Conservation (phyloP, 2,797 vertebrate genomes). For the Spinus pinus region DNA sequence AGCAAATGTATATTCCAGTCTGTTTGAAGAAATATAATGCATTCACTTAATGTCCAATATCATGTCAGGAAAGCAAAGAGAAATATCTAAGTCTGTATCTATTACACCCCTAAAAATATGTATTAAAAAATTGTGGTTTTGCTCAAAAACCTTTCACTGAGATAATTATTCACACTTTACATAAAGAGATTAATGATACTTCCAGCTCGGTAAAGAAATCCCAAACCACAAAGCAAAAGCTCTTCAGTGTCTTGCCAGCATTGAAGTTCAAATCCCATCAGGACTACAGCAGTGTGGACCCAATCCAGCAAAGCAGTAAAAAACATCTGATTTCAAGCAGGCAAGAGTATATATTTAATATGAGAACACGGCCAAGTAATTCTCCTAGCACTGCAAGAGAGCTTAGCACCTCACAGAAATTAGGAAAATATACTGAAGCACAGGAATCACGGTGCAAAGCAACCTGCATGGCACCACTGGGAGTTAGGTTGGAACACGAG, state of each 20-base stretch:
- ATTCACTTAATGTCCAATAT: not conserved
- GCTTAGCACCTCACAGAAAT: not conserved
- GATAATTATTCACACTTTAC: not conserved
- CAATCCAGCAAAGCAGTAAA: not conserved
- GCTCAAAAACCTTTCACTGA: not conserved
- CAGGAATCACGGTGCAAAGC: not conserved
- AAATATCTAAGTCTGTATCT: not conserved
- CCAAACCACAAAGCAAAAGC: not conserved
- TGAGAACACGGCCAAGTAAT: not conserved
- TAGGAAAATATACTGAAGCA: not conserved
- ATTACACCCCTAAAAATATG: not conserved
- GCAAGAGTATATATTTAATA: not conserved
- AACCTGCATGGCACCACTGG: not conserved
- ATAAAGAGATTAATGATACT: not conserved
- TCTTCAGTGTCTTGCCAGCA: not conserved
- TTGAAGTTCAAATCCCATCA: not conserved
- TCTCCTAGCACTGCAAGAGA: not conserved
- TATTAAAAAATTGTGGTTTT: not conserved
- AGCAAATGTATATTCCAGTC: not conserved
- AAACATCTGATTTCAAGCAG: not conserved
- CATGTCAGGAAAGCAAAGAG: not conserved
- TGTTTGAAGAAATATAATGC: not conserved
- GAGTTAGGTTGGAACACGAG: not conserved
- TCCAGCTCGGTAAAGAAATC: not conserved
- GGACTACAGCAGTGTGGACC: not conserved